Conservation (phyloP, 2,797 vertebrate genomes). For the Sternarchorhynchus goeldii region DNA sequence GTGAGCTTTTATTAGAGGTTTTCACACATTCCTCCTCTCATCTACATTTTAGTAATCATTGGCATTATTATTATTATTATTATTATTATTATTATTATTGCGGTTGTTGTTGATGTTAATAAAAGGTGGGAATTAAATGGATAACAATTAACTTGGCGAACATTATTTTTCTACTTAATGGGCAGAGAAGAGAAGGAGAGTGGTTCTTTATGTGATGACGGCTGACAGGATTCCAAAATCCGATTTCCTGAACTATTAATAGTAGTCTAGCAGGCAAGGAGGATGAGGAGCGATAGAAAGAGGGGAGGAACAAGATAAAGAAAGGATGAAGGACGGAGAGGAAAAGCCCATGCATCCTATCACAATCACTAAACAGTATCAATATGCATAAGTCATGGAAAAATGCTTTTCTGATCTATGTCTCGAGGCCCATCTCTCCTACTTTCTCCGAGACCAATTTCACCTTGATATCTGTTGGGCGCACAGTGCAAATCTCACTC, state of each 20-base stretch:
- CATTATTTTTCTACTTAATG: constrained; percentile 15
- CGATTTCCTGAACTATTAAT: constrained; percentile 51
- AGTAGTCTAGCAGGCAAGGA: constrained; percentile 22
- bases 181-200: background rate
- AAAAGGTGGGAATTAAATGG: constrained; percentile 42
- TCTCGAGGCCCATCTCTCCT: background rate
- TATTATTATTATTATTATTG: constrained; percentile 29
- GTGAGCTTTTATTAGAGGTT: too few relatives aligned
- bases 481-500: background rate
- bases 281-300: constrained; percentile 16
- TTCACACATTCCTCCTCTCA: too few relatives aligned
- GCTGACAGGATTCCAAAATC: constrained; percentile 30
- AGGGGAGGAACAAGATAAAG: constrained; percentile 49
- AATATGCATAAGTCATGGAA: constrained; percentile 13
- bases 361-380: background rate
- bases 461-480: constrained; percentile 1
- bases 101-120: too few relatives aligned
- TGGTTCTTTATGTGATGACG: constrained; percentile 28
- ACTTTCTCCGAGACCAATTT: background rate
- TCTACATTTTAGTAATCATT: constrained; percentile 18
- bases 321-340: background rate
- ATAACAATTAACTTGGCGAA: constrained; percentile 31
- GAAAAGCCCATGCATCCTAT: background rate
- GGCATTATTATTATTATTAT: constrained; percentile 40
- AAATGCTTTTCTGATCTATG: constrained; percentile 19